A percentile compares a stretch with the other conserved stretches of the same genome.
Evolutionary conservation across 2,113 vertebrate species (phyloP).

Genomic region (Sebastes schlegelii): DNA sequence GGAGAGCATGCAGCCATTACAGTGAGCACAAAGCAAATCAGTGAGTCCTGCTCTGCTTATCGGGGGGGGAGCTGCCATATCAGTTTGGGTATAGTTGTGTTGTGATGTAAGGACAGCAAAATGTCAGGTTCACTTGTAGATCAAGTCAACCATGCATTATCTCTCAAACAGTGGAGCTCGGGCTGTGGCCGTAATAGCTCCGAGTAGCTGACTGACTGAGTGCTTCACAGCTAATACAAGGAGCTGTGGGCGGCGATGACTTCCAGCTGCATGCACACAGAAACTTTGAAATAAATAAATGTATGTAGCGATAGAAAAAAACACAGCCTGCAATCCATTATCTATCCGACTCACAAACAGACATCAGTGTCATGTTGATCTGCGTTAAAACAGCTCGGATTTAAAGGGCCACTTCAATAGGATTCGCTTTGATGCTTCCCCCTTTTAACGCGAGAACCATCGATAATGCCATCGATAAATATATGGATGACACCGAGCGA

Average conservation of each 20-base stretch:
- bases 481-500: constrained; percentile 65
- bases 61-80: constrained; percentile 75
- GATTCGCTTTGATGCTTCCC: constrained; percentile 10
- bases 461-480: constrained; percentile 62
- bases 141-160: constrained; percentile 86
- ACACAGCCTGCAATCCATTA: constrained; percentile 18
- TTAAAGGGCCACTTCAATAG: constrained; percentile 23
- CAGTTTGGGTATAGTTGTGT: constrained; percentile 80
- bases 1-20: constrained; percentile 73
- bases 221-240: constrained; percentile 58
- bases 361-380: constrained; percentile 36
- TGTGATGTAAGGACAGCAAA: constrained; percentile 81
- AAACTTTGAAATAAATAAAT: constrained; percentile 48
- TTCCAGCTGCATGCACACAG: constrained; percentile 45
- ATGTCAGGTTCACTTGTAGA: constrained; percentile 87
- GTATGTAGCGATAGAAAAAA: constrained; percentile 20
- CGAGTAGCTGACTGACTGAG: constrained; percentile 65
- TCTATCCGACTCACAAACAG: constrained; percentile 35
- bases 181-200: constrained; percentile 70
- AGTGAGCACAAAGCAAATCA: constrained; percentile 78
- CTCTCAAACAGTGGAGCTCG: constrained; percentile 74
- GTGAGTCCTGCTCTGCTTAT: constrained; percentile 80
- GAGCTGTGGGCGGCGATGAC: constrained; percentile 55
- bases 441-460: constrained; percentile 34
- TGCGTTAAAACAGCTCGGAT: constrained; percentile 17